phyloP scores from a whole-genome alignment of 2,797 vertebrate species.

The Sebastes flavidus region DNA sequence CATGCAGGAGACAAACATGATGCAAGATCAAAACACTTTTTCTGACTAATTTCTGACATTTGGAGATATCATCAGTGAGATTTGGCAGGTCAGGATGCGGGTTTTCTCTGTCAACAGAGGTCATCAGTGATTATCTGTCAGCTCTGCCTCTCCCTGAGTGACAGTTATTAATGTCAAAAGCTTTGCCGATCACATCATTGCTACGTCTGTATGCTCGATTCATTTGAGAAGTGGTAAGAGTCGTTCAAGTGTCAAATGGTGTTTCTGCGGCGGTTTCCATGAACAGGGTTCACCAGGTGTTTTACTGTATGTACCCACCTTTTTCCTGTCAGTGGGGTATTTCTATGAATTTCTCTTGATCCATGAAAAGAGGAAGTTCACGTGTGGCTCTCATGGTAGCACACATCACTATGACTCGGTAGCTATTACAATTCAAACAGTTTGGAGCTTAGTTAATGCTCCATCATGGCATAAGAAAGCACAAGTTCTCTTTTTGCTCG shows the following conservation, averaged over 20 bases:
- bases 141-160: slow-evolving; percentile 10
- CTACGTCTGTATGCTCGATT: slow-evolving; percentile 11
- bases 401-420: slow-evolving; percentile 34
- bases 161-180: slow-evolving; percentile 36
- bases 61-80: slow-evolving; percentile 37
- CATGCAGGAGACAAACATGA: slow-evolving; percentile 3
- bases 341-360: slow-evolving; percentile 80
- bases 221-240: slow-evolving; percentile 24
- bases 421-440: slow-evolving; percentile 8
- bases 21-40: slow-evolving; percentile 23
- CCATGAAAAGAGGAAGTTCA: slow-evolving; percentile 80
- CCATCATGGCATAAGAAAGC: slow-evolving; percentile 1
- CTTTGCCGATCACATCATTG: slow-evolving; percentile 21
- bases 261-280: slow-evolving; percentile 42
- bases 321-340: slow-evolving; percentile 65
- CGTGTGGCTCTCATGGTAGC: background rate
- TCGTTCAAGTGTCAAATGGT: slow-evolving; percentile 31
- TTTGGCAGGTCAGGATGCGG: slow-evolving; percentile 54
- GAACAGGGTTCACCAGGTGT: slow-evolving; percentile 54
- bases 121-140: slow-evolving; percentile 60
- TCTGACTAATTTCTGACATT: slow-evolving; percentile 45
- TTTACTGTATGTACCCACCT: slow-evolving; percentile 61
- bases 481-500: slow-evolving; percentile 33
- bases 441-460: slow-evolving; percentile 22
- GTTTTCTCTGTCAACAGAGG: slow-evolving; percentile 53